These are phyloP conservation scores for Catostylus mosaicus DNA, from an alignment of 30 jellyfish, hydroid and myxozoan genomes.

Conservation along the genomic window DNA sequence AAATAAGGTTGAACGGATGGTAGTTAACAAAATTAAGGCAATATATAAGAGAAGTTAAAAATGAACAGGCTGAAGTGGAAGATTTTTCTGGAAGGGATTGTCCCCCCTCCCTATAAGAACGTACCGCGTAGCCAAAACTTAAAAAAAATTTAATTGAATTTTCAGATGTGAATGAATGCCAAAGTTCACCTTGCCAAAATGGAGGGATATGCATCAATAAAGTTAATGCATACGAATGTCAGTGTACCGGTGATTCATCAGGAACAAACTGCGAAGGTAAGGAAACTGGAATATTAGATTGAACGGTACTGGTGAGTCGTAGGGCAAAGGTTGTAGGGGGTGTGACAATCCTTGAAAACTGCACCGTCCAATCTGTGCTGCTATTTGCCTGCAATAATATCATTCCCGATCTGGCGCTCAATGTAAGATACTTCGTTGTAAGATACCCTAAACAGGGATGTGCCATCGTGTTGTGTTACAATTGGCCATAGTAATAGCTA, in stretches of 20 bases:
- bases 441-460: no score
- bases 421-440: neutral
- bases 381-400: neutral
- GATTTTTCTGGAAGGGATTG: no score
- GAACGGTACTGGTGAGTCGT: neutral
- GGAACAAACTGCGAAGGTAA: neutral
- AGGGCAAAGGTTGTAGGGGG: neutral
- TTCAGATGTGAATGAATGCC: neutral
- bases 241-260: neutral
- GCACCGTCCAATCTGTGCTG: neutral
- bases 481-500: no score
- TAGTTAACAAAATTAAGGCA: no score
- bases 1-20: no score
- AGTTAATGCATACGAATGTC: neutral
- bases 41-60: no score
- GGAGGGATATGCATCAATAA: neutral
- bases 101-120: no score
- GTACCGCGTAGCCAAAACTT: no score
- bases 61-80: no score
- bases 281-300: neutral
- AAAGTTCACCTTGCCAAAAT: neutral
- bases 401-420: neutral
- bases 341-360: neutral
- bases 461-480: no score
- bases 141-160: no score